Percentiles rank a stretch among this genome's conserved stretches.
Conservation (phyloP, 2,888 invertebrate genomes). For the Nemotelus pantherinus region DNA sequence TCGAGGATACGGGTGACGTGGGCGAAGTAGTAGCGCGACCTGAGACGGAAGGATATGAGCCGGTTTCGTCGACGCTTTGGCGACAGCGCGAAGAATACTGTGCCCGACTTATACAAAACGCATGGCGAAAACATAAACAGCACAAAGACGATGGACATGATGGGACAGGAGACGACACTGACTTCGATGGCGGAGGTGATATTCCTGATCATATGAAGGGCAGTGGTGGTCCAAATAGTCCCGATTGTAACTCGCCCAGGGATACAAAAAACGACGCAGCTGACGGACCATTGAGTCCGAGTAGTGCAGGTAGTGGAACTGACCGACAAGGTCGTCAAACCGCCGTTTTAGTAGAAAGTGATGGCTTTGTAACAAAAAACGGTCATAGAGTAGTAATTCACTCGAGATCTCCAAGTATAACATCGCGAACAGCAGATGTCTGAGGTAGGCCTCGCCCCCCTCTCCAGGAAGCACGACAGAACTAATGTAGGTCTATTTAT, state of each 20-base stretch:
- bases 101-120: constrained; percentile 93
- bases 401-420: constrained; percentile 85
- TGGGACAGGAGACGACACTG: constrained; percentile 68
- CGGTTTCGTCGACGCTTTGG: constrained; percentile 94
- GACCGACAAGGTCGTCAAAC: constrained; percentile 71
- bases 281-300: constrained; percentile 57
- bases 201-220: constrained; percentile 63
- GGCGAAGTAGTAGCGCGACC: constrained; percentile 85
- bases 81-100: constrained; percentile 97
- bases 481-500: constrained; percentile 54
- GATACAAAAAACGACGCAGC: constrained; percentile 51
- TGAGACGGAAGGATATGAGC: constrained; percentile 90
- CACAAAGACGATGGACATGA: constrained; percentile 70
- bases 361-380: constrained; percentile 84
- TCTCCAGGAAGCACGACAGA: constrained; percentile 70
- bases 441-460: constrained; percentile 82
- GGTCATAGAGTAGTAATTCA: constrained; percentile 91
- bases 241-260: constrained; percentile 49
- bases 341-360: constrained; percentile 85
- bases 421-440: constrained; percentile 85
- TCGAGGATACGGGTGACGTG: constrained; percentile 90
- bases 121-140: constrained; percentile 89
- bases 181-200: constrained; percentile 66
- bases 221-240: constrained; percentile 64
- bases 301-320: constrained; percentile 58